A percentile compares a stretch with the other conserved stretches of the same genome.
Evolutionary conservation across 2,113 vertebrate species (phyloP).

Genomic region (Cervus canadensis): DNA sequence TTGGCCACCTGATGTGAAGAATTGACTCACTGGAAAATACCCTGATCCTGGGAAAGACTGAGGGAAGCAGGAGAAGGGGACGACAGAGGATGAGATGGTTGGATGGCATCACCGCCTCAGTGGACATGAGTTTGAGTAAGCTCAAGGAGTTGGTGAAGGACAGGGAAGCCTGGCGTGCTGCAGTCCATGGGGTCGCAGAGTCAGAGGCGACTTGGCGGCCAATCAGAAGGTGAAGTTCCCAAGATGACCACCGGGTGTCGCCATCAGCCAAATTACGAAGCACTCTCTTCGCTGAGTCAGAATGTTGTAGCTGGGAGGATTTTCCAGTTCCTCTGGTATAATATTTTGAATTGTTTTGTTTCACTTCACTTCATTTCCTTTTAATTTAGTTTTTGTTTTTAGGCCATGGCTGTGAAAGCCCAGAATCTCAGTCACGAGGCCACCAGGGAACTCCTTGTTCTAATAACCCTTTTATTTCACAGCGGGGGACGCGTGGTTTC

Average conservation of each 20-base stretch:
- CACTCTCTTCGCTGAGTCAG: rapidly evolving
- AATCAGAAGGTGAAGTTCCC: background rate
- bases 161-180: background rate
- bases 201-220: rapidly evolving
- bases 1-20: background rate
- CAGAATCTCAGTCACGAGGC: background rate
- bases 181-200: background rate
- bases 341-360: background rate
- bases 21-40: background rate
- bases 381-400: background rate
- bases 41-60: background rate
- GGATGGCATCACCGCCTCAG: background rate
- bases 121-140: background rate
- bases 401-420: background rate
- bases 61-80: background rate
- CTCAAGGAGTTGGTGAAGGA: background rate
- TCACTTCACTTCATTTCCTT: background rate
- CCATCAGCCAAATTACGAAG: conserved; percentile 7
- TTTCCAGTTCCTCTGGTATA: background rate
- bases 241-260: conserved; percentile 32
- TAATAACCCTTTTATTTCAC: background rate
- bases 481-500: background rate
- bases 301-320: background rate
- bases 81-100: background rate
- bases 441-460: background rate